Base-by-base conservation (phyloP, 2,113 vertebrate species). In the Cheilinus undulatus region DNA sequence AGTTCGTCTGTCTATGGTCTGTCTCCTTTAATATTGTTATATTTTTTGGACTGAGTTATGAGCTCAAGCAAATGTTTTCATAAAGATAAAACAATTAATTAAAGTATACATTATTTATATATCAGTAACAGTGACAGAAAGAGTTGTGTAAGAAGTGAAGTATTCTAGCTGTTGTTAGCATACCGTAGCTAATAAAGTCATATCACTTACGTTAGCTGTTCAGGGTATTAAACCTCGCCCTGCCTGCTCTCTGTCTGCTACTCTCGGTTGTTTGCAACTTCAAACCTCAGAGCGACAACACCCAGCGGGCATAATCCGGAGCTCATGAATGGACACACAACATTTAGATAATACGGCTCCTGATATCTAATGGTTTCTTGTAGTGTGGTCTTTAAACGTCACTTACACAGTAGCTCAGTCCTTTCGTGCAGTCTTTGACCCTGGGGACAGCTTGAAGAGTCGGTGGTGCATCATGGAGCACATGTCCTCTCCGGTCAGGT, bases 401-500 rank as follows among this genome's bases (percentile, higher is more conserved):
- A 19, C 7, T 36, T 15, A 17, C 27, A 9, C 12, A 4, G 2
- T 4, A 15, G 9, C 52, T 45, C 17, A 1, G 32, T 28, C 6
- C 2, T 32, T 46, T 15, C 20, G 36, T 43, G 13, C 27, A n/a
- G n/a, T n/a, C 32, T 38, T 51, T 76, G 66, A 27, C 54, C n/a
- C 52, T 38, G 45, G 7, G 22, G 23, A 34, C 23, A 57, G 59
- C 45, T 46, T 54, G 48, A 76, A 19, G 23, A 61, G 30, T 46
- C 3, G 1, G 12, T 54, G 20, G 7, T 17, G 59, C 50, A 52
- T 15, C 32, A 91, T 91, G 89, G 78, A 92, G 45, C 88, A 81
- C 68, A 87, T 88, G 89, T 92, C 91, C 2, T 91, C 87, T 38
- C 91, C 89, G 0, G 81, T 92, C 73, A 73, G 87, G 72, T 86